Conservation (phyloP, 2,113 vertebrate species). For the Panurus biarmicus region DNA sequence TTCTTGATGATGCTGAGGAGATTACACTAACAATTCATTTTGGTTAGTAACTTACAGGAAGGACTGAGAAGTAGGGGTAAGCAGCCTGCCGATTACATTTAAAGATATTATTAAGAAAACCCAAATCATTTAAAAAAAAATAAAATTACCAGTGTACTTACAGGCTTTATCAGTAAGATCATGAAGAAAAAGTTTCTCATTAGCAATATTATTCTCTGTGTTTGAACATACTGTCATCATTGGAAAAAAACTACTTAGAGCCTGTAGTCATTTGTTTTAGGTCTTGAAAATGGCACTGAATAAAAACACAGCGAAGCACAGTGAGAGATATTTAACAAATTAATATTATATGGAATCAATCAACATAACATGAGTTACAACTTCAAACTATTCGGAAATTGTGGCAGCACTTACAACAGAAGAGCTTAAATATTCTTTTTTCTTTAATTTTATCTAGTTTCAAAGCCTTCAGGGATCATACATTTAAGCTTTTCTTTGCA, state of each 20-base stretch:
- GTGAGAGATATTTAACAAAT: not conserved
- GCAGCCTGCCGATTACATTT: not conserved
- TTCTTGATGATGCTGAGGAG: not conserved
- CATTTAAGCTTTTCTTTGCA: slow-evolving; percentile 2
- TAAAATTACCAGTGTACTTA: not conserved
- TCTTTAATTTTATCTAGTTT: slow-evolving; percentile 1
- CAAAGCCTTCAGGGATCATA: not conserved
- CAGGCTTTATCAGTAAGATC: not conserved
- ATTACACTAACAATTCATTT: not conserved
- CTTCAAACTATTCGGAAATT: not conserved
- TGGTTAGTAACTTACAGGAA: not conserved
- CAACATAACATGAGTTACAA: not conserved
- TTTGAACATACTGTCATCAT: not conserved
- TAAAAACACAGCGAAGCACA: not conserved
- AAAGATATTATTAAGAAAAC: not conserved
- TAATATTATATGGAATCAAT: not conserved
- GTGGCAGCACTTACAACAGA: not conserved
- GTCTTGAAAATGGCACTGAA: not conserved
- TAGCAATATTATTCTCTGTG: not conserved
- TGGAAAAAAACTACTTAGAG: not conserved
- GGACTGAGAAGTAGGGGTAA: not conserved
- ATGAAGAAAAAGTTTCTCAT: not conserved
- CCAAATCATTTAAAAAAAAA: not conserved
- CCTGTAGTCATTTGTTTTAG: not conserved
- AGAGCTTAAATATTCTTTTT: not conserved